Evolutionary conservation across 2,888 invertebrate species (phyloP), one percentile per base, ranked within the genome.

Genomic region (Athripsodes cinereus): DNA sequence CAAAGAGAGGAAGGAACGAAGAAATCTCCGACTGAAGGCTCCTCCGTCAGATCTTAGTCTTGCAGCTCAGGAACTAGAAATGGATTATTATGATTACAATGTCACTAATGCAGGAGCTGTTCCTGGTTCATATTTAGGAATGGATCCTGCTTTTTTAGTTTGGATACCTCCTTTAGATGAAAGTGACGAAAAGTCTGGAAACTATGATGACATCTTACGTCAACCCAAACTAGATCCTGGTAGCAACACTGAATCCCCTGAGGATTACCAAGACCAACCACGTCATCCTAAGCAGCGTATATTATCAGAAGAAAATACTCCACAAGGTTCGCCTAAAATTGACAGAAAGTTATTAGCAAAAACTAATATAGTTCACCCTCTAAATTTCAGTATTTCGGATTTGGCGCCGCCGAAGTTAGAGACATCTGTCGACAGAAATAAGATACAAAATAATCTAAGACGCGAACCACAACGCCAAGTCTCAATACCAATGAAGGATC

Each of bases 11-110:
- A 92, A 92, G 69, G 91, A 92, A 66, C 85, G 84, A 61, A 80
- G 85, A 68, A 92, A 92, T 72, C 81, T 90, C 1, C 85, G 87
- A 61, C 74, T 88, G 22, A 81, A 82, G 3, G 79, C 83, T 2
- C 82, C 84, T 1, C 84, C 85, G 1, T 91, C 91, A 0, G 92
- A 92, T 68, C 86, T 90, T 66, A 91, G 91, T 53, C 75, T 92
- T 22, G 78, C 80, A 0, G 86, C 83, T 2, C 87, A 84, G 49
- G 92, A 92, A 67, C 79, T 92, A 68, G 92, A 92, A 71, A 78
- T 92, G 64, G 92, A 92, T 70, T 92, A 92, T 68, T 92, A 92
- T 69, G 92, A 92, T 69, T 92, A 92, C 67, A 91, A 92, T 75
- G 92, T 92, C 6, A 86, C 87, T 52, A 92, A 92, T 69, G 83